Base-by-base conservation (phyloP, 30 jellyfish, hydroid and myxozoan genomes). In the Nemopilema nomurai region DNA sequence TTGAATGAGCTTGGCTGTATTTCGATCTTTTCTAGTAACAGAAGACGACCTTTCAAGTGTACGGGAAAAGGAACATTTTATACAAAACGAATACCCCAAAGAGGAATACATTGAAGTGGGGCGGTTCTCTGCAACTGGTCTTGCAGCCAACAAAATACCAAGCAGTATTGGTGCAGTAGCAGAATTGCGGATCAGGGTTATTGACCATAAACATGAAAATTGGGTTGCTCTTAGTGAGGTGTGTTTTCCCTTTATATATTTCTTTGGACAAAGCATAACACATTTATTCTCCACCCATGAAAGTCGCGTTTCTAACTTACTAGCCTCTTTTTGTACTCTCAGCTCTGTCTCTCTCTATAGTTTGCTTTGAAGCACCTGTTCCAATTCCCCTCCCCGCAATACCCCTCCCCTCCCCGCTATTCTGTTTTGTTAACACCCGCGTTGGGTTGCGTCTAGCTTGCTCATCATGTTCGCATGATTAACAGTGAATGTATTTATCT, bases 171-270 rank as follows among this genome's bases (percentile, higher is more conserved):
- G 95, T 6, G 83, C 80, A 25, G 52, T 82, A 76, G 85, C 97
- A 0, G 99, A 94, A 70, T n/a, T 94, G 74, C 71, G 99, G n/a
- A 89, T 94, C 22, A 91, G 97, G 17, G 97, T 94, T 9, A 31
- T 75, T 16, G 81, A 85, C 13, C 96, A 86, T 71, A 80, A 90
- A 67, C 51, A 73, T 27, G 97, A 94, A 76, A 94, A 94, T 68
- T 94, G 99, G 99, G 97, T 94, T 3, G 90, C 92, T 0, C 52
- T 94, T 49, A 89, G 97, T 77, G 99, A 94, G 89, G 96, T 89
- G 51, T 49, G 71, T 0, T 31, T 65, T 71, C 20, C 17, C 8
- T 71, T 26, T 28, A 28, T 27, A 4, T 23, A 3, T 41, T 41
- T 41, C 57, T 41, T 13, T 41, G 13, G n/a, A n/a, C n/a, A n/a